phyloP scores from a whole-genome alignment of 2,113 vertebrate genomes.

The Empidonax traillii region DNA sequence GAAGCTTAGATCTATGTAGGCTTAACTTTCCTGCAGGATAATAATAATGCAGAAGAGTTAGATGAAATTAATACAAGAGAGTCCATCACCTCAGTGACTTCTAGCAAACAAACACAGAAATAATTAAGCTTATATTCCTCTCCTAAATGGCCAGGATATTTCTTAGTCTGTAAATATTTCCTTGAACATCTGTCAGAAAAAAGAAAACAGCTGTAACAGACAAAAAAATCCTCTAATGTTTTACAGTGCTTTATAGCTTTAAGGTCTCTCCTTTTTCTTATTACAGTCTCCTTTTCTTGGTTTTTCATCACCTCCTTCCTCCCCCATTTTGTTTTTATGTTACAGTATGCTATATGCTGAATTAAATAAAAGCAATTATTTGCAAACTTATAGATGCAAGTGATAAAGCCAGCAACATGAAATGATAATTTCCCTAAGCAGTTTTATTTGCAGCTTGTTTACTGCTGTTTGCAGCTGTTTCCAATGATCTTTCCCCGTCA shows the following conservation, averaged over 20 bases:
- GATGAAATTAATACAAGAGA: conserved; percentile 47
- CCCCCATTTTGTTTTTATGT: neutral
- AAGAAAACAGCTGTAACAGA: neutral
- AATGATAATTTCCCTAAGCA: conserved; percentile 42
- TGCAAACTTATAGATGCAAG: neutral
- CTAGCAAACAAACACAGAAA: conserved; percentile 18
- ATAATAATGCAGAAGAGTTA: conserved; percentile 23
- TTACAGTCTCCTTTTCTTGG: neutral
- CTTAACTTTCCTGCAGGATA: conserved; percentile 41
- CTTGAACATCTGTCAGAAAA: neutral
- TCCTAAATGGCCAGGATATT: conserved; percentile 23
- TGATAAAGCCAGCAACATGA: conserved; percentile 29
- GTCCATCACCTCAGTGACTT: conserved; percentile 41
- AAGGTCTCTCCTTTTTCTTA: neutral
- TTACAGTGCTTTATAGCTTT: neutral
- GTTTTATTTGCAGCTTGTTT: conserved; percentile 46
- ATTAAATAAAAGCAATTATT: conserved; percentile 41
- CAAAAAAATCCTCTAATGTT: neutral
- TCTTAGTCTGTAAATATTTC: neutral
- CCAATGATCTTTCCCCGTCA: neutral
- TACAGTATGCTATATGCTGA: neutral
- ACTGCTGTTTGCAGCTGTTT: conserved; percentile 29
- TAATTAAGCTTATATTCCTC: conserved; percentile 49
- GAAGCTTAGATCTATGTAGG: conserved; percentile 22
- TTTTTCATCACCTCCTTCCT: neutral